Percentiles rank a stretch among this genome's conserved stretches.
These are phyloP conservation scores for Periophthalmus modestus DNA, from an alignment of 2,113 vertebrate genomes.

Conservation along the genomic window DNA sequence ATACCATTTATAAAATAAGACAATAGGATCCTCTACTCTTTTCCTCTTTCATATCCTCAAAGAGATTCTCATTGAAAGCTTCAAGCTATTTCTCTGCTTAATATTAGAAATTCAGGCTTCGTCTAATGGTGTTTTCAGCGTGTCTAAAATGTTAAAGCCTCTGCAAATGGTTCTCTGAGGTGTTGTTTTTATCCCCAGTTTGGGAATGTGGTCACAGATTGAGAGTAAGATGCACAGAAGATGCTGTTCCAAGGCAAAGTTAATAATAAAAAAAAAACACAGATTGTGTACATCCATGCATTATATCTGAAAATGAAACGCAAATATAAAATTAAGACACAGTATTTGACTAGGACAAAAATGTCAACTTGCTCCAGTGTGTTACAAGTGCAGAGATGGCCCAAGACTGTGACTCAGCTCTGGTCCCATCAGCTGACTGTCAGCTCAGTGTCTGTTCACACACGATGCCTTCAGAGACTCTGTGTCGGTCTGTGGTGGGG, in stretches of 20 bases:
- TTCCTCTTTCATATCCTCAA: conserved; percentile 14
- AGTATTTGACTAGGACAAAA: not conserved
- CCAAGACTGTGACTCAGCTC: conserved; percentile 56
- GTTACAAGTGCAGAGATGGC: conserved; percentile 10
- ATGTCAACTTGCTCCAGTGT: not conserved
- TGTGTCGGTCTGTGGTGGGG: conserved; percentile 27
- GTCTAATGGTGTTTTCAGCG: too few relatives aligned
- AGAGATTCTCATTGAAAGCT: not conserved
- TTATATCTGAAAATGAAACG: not conserved
- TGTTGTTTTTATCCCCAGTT: too few relatives aligned
- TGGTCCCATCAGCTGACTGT: conserved; percentile 68
- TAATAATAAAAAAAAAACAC: too few relatives aligned
- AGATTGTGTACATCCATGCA: too few relatives aligned
- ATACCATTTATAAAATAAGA: conserved; percentile 17
- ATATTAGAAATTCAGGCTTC: not conserved
- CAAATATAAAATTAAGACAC: not conserved
- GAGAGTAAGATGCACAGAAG: too few relatives aligned
- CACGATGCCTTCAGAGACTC: conserved; percentile 58
- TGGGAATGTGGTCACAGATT: too few relatives aligned
- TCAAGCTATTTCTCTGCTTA: not conserved
- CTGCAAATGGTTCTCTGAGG: too few relatives aligned
- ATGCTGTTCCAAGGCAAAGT: too few relatives aligned
- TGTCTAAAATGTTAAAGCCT: not conserved
- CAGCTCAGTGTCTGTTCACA: conserved; percentile 51
- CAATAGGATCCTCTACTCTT: conserved; percentile 15